Conservation (phyloP, 2,888 invertebrate species). For the Luperina nickerlii region DNA sequence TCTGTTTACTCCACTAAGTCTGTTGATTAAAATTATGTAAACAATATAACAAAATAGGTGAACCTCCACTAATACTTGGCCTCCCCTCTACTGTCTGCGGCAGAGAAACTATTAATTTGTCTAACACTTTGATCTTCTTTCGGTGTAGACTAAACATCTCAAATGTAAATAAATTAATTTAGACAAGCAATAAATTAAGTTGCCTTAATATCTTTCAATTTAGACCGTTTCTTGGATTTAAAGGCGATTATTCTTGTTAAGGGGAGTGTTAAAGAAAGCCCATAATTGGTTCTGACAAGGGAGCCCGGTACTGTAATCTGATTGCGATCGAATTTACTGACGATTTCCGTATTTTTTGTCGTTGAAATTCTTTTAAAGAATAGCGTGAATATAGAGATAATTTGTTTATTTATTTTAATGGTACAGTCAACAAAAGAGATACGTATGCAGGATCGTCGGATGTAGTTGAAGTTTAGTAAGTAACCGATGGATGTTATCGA, state of each 20-base stretch:
- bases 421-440: no score
- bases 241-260: constrained; percentile 66
- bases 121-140: constrained; percentile 16
- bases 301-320: constrained; percentile 23
- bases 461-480: no score
- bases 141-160: neutral
- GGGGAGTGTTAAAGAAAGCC: constrained; percentile 46
- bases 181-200: constrained; percentile 56
- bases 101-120: constrained; percentile 13
- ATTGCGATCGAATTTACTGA: constrained; percentile 36
- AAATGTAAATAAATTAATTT: constrained; percentile 48
- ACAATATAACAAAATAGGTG: constrained; percentile 12
- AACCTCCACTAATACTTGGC: constrained; percentile 9
- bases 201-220: constrained; percentile 63
- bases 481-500: no score
- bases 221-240: constrained; percentile 57
- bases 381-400: neutral
- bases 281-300: constrained; percentile 58
- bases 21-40: constrained; percentile 20
- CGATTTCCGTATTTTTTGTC: neutral
- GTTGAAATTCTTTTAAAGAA: neutral
- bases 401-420: neutral
- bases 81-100: neutral
- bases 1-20: neutral
- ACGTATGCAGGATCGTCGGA: no score